Evolutionary conservation across 2,888 invertebrate species (phyloP).

Genomic region (Drosophila merina): DNA sequence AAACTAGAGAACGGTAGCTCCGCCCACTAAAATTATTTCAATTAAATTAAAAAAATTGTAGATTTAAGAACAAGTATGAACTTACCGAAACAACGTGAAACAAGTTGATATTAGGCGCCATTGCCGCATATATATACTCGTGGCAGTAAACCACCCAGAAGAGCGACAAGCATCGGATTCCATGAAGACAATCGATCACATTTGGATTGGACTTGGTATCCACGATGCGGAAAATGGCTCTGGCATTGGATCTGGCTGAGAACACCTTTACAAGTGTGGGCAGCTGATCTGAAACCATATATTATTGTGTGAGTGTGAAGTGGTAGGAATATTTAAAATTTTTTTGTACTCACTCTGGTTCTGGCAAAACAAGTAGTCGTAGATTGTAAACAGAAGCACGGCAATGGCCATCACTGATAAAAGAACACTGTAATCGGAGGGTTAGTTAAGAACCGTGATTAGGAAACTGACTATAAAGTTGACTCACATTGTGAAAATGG

Average conservation of each 20-base stretch:
- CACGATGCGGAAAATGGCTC: constrained; percentile 49
- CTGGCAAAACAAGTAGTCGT: constrained; percentile 51
- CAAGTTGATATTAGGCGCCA: constrained; percentile 3
- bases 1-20: constrained; percentile 36
- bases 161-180: constrained; percentile 83
- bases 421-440: constrained; percentile 16
- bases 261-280: constrained; percentile 52
- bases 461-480: background rate
- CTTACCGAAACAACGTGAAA: background rate
- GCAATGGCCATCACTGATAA: constrained; percentile 29
- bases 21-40: background rate
- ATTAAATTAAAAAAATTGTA: background rate
- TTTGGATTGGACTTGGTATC: constrained; percentile 38
- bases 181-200: constrained; percentile 81
- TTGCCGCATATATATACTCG: constrained; percentile 34
- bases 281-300: constrained; percentile 17
- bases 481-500: constrained; percentile 71
- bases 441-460: constrained; percentile 31
- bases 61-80: background rate
- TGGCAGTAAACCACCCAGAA: constrained; percentile 84
- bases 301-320: background rate
- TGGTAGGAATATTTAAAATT: background rate
- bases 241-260: constrained; percentile 64
- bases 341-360: constrained; percentile 39
- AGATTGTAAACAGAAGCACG: constrained; percentile 41